Percentiles rank a stretch among this genome's conserved stretches.
These are phyloP conservation scores for Fringilla coelebs DNA, from an alignment of 2,797 vertebrate genomes.

Conservation along the genomic window DNA sequence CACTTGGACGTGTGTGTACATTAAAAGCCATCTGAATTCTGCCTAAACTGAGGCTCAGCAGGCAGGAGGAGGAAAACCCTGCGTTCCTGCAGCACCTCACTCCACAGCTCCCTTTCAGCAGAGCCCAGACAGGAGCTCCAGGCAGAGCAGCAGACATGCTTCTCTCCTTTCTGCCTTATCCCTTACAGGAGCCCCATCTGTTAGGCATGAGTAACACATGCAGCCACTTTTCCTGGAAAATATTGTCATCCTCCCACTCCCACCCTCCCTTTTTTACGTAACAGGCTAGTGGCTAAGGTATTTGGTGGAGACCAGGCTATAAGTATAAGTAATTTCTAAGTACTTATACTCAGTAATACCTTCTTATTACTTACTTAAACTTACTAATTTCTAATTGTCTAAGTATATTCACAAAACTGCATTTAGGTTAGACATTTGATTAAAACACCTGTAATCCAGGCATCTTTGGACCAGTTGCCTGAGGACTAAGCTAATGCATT, in stretches of 20 bases:
- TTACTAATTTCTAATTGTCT: no score
- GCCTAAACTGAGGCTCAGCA: background rate
- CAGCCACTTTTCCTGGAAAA: slow-evolving; percentile 35
- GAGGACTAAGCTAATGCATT: background rate
- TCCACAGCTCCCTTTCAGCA: background rate
- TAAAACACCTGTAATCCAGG: background rate
- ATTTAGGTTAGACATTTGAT: background rate
- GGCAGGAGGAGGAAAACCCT: background rate
- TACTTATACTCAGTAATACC: no score
- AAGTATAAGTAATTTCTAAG: no score
- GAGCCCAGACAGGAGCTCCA: background rate
- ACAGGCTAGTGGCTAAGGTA: background rate
- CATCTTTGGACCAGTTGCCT: background rate
- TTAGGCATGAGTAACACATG: slow-evolving; percentile 51
- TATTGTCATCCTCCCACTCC: slow-evolving; percentile 33
- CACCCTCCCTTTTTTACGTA: slow-evolving; percentile 27
- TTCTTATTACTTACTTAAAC: no score
- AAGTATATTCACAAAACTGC: background rate
- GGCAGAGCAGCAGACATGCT: background rate
- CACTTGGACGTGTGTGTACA: background rate
- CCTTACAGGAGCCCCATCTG: slow-evolving; percentile 1
- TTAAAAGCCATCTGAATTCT: background rate
- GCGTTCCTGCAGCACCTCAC: background rate
- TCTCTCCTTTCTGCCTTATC: background rate
- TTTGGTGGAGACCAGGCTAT: background rate